Base-by-base conservation (phyloP, 1,140 invertebrate species). In the Latrodectus geometricus region DNA sequence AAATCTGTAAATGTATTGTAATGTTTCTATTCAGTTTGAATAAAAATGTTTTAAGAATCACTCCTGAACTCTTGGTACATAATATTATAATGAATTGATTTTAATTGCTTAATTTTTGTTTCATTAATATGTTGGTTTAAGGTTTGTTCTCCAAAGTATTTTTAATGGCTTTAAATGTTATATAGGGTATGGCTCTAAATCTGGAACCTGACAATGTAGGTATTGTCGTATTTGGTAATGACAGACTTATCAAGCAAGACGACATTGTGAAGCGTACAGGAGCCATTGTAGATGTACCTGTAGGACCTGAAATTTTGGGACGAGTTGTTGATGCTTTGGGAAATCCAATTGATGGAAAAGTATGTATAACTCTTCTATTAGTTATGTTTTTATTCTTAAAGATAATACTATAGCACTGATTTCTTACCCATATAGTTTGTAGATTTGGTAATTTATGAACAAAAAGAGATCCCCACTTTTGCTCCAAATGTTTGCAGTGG, bases 211-310 rank as follows among this genome's bases (percentile, higher is more conserved):
- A 99, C 93, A 99, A 99, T 91, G 99, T 99, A 87, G 99, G 99
- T 96, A 98, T 99, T 93, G 99, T 99, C 91, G 98, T 99, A 81
- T 99, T 99, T 92, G 99, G 99, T 97, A 99, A 99, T 92, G 99
- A 99, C 92, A 99, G 97, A 92, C 94, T 98, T 78, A 99, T 99
- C 92, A 98, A 98, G 91, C 98, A 99, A 93, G 99, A 98, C 80
- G 99, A 99, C 92, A 97, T 99, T 90, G 99, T 99, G 72, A 99
- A 99, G 92, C 95, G 99, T 95, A 99, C 99, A 89, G 99, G 99
- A 89, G 98, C 99, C 90, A 99, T 99, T 92, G 99, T 99, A 66
- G 99, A 99, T 91, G 99, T 99, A 50, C 98, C 98, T 50, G 97
- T 99, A 77, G 99, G 99, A 90, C 95, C 96, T 89, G 95, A 97